phyloP scores from a whole-genome alignment of 2,113 vertebrate genomes.

The Pyxicephalus adspersus region DNA sequence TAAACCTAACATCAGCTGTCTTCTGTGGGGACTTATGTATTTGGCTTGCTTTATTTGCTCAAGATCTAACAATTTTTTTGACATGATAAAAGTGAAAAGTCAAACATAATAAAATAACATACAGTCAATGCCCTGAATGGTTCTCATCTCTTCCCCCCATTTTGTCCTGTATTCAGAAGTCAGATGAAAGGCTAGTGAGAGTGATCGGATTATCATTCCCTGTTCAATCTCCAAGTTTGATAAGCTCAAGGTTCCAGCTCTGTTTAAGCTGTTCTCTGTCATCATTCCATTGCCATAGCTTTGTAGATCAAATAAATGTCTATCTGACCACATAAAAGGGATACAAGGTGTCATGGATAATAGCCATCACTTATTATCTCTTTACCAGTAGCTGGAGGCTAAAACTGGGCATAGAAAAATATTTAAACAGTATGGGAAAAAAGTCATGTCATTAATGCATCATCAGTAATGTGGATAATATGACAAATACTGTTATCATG shows the following conservation, averaged over 20 bases:
- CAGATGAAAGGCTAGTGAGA: slow-evolving; percentile 35
- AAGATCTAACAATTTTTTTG: not conserved
- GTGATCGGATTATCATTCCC: slow-evolving; percentile 40
- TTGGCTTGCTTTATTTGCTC: slow-evolving; percentile 2
- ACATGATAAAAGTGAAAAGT: slow-evolving; percentile 32
- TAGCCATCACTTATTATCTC: slow-evolving; percentile 39
- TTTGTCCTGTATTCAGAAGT: slow-evolving; percentile 33
- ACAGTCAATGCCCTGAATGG: not conserved
- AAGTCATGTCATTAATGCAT: not conserved
- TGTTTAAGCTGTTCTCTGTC: slow-evolving; percentile 37
- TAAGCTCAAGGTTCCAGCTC: slow-evolving; percentile 36
- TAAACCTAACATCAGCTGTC: slow-evolving; percentile 7
- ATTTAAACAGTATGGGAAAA: slow-evolving; percentile 9
- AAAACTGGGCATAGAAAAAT: slow-evolving; percentile 8
- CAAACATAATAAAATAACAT: slow-evolving; percentile 44
- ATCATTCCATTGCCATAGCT: slow-evolving; percentile 14
- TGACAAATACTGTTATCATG: no score
- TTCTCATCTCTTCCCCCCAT: slow-evolving; percentile 23
- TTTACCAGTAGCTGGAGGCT: slow-evolving; percentile 24
- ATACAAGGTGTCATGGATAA: slow-evolving; percentile 33
- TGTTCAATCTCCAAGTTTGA: slow-evolving; percentile 40
- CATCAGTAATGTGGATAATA: no score
- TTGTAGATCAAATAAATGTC: slow-evolving; percentile 45
- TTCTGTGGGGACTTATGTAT: not conserved
- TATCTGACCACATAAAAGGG: slow-evolving; percentile 48